Base-by-base conservation (phyloP, 2,113 vertebrate species). In the Corynorhinus townsendii region DNA sequence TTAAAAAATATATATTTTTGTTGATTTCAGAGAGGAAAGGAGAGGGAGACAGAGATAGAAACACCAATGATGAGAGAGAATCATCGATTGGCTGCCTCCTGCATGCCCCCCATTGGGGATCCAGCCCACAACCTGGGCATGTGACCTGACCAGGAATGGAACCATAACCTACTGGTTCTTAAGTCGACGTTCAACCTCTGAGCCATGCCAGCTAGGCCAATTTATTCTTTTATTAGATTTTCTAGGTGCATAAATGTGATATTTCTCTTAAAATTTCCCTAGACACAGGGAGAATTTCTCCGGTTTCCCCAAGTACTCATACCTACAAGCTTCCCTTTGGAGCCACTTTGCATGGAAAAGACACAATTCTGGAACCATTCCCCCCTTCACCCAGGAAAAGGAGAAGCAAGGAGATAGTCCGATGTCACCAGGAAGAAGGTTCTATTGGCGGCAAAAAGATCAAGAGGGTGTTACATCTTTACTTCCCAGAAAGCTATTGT, bases 401-500 rank as follows among this genome's bases (percentile, higher is more conserved):
- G 90, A 86, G n/a, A 85, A 59, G 71, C 86, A 76, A 90, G 0
- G 28, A 94, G 20, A 86, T 1, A 88, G 11, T 69, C 43, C 72
- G 15, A 80, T 33, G 56, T 95, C 0, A 16, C 77, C 76, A 90
- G 2, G 22, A 59, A 92, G 95, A 66, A 81, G 28, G n/a, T 52
- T 94, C 87, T 84, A 54, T 0, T 84, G 72, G 91, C 72, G 72
- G 92, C 54, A 92, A 66, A 45, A 22, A 2, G 77, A 47, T 84
- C 24, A 47, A 56, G 75, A 40, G 86, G 7, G 88, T 59, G 56
- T 80, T 88, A 49, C 16, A 86, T 98, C 91, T 97, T 98, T 98
- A 97, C 96, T 97, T 95, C 95, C 97, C 52, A 94, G 97, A 89
- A 96, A 89, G 90, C 94, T 47, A 20, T 69, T 59, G 59, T 97